Evolutionary conservation across 1,140 invertebrate genomes (phyloP).

Genomic region (Amyelois transitella): DNA sequence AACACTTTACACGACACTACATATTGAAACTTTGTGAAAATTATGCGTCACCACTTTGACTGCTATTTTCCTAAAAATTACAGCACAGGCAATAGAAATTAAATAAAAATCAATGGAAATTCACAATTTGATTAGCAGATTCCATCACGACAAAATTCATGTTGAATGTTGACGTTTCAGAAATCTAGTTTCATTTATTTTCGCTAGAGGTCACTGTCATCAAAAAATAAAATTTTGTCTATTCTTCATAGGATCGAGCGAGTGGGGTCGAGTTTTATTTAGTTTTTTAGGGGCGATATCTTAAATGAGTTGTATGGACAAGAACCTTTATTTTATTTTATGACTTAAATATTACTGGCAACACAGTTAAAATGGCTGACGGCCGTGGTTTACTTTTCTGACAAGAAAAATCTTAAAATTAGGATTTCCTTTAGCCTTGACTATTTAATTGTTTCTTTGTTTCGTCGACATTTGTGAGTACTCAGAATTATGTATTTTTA

Average conservation of each 20-base stretch:
- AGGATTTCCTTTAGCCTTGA: slow-evolving; percentile 30
- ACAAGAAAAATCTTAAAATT: slow-evolving; percentile 45
- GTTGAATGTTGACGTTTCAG: slow-evolving; percentile 68
- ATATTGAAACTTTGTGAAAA: slow-evolving; percentile 29
- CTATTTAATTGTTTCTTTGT: slow-evolving; percentile 27
- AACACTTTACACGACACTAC: slow-evolving; percentile 26
- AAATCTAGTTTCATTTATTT: slow-evolving; percentile 40
- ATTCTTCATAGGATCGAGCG: not conserved
- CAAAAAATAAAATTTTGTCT: not conserved
- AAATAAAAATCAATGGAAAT: slow-evolving; percentile 37
- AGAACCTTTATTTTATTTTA: slow-evolving; percentile 15
- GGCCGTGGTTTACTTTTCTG: slow-evolving; percentile 57
- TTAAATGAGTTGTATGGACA: not conserved
- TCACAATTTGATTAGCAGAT: slow-evolving; percentile 48
- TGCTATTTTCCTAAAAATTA: slow-evolving; percentile 4
- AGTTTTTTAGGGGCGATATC: no score
- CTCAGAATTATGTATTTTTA: slow-evolving; percentile 19
- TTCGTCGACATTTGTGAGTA: slow-evolving; percentile 64
- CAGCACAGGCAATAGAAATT: slow-evolving; percentile 14
- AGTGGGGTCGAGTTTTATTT: not conserved
- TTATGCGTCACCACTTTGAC: not conserved
- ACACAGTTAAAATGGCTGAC: slow-evolving; percentile 60
- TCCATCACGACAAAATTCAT: slow-evolving; percentile 34
- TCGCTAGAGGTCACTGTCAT: slow-evolving; percentile 28
- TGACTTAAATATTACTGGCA: slow-evolving; percentile 22